These are phyloP conservation scores for Tolypeutes matacus DNA, from an alignment of 2,797 vertebrate species.

Conservation along the genomic window DNA sequence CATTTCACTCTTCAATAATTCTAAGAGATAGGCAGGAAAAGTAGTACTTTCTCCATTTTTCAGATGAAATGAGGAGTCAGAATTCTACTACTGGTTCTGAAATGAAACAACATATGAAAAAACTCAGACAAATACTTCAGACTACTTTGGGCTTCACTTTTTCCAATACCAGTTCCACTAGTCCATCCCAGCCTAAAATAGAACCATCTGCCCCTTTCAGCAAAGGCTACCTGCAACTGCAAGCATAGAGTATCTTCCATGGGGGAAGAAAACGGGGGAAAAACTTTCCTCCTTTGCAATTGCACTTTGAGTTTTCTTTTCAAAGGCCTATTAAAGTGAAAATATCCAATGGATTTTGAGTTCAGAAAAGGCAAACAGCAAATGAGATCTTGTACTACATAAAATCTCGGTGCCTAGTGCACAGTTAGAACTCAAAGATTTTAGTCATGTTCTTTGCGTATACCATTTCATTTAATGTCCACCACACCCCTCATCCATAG, in stretches of 20 bases:
- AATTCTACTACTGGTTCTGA: neutral
- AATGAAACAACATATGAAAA: neutral
- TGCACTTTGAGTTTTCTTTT: neutral
- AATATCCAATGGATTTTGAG: neutral
- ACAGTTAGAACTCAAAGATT: no score
- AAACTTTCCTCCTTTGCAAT: neutral
- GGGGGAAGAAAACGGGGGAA: neutral
- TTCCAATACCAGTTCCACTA: neutral
- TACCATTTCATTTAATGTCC: neutral
- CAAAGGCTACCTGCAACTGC: neutral
- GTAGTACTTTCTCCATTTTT: neutral
- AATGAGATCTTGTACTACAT: neutral
- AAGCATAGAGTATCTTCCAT: neutral
- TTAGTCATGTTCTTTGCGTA: neutral
- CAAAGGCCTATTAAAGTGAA: neutral
- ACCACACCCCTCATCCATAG: rapidly evolving
- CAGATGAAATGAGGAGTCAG: neutral
- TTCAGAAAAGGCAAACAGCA: neutral
- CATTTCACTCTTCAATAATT: neutral
- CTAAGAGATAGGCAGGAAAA: neutral
- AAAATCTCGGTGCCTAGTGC: neutral
- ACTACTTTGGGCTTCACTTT: neutral
- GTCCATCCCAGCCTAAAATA: neutral
- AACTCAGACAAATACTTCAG: neutral
- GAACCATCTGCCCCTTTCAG: neutral